phyloP scores from a whole-genome alignment of 2,797 vertebrate genomes.

The Cynopterus sphinx region DNA sequence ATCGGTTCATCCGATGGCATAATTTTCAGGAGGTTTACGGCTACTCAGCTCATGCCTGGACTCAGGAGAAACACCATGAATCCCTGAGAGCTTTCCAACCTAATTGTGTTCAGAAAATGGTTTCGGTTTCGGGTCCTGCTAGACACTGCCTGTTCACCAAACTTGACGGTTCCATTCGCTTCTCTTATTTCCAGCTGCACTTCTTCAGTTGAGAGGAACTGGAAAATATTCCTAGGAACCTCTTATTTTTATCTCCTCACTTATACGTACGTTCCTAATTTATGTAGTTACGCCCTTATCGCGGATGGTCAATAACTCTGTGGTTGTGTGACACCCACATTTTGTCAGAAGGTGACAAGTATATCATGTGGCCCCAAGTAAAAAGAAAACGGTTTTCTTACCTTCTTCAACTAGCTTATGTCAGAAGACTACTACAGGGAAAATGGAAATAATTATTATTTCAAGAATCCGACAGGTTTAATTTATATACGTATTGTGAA shows the following conservation, averaged over 20 bases:
- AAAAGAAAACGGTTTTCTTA: not conserved
- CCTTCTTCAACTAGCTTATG: not conserved
- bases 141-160: not conserved
- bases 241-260: not conserved
- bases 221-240: not conserved
- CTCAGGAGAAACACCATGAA: not conserved
- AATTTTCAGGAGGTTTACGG: not conserved
- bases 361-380: not conserved
- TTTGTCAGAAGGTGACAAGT: not conserved
- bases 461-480: not conserved
- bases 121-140: not conserved
- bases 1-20: too few species aligned
- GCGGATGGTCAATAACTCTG: not conserved
- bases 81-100: not conserved
- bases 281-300: not conserved
- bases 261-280: not conserved
- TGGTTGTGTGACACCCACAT: not conserved
- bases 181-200: slow-evolving; percentile 18
- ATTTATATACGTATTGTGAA: not conserved
- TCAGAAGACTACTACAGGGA: not conserved
- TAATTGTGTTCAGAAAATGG: not conserved
- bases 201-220: slow-evolving; percentile 19
- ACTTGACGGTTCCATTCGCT: not conserved
- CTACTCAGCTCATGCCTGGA: not conserved
- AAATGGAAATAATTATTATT: not conserved